phyloP scores from a whole-genome alignment of 2,113 vertebrate genomes.

The Empidonax traillii region DNA sequence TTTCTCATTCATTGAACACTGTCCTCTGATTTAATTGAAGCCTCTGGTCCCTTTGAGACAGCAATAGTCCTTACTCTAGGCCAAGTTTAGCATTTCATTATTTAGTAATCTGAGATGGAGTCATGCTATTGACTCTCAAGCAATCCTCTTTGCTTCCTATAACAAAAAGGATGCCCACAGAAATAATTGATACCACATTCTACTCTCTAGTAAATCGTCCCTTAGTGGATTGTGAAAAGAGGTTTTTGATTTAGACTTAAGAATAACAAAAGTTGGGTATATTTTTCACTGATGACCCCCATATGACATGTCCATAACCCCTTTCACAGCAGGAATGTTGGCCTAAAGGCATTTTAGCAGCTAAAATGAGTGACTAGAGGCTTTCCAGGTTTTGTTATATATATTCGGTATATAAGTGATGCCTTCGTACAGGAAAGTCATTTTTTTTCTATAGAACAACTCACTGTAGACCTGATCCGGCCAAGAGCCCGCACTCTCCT shows the following conservation, averaged over 20 bases:
- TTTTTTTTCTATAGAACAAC: slow-evolving; percentile 40
- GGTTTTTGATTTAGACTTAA: slow-evolving; percentile 66
- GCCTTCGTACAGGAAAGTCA: slow-evolving; percentile 11
- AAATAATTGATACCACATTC: slow-evolving; percentile 75
- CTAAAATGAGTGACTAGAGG: slow-evolving; percentile 67
- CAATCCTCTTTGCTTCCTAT: slow-evolving; percentile 68
- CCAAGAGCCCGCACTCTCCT: not conserved
- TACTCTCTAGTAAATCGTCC: slow-evolving; percentile 45
- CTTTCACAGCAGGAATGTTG: slow-evolving; percentile 64
- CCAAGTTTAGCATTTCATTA: slow-evolving; percentile 62
- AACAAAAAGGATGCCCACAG: slow-evolving; percentile 74
- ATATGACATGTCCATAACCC: slow-evolving; percentile 60
- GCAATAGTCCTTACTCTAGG: slow-evolving; percentile 58
- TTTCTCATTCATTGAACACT: slow-evolving; percentile 48
- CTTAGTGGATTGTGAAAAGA: slow-evolving; percentile 52
- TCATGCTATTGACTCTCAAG: slow-evolving; percentile 54
- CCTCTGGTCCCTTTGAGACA: slow-evolving; percentile 54
- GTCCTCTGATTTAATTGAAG: slow-evolving; percentile 61
- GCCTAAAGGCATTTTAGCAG: slow-evolving; percentile 58
- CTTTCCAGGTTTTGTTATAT: slow-evolving; percentile 70
- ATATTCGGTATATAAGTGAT: slow-evolving; percentile 59
- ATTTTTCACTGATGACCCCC: slow-evolving; percentile 65
- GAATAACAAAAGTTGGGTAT: slow-evolving; percentile 66
- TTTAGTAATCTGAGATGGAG: slow-evolving; percentile 66
- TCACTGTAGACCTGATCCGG: slow-evolving; percentile 34